Evolutionary conservation across 2,113 vertebrate genomes (phyloP), one percentile per base, ranked within the genome.

Genomic region (Cromileptes altivelis): DNA sequence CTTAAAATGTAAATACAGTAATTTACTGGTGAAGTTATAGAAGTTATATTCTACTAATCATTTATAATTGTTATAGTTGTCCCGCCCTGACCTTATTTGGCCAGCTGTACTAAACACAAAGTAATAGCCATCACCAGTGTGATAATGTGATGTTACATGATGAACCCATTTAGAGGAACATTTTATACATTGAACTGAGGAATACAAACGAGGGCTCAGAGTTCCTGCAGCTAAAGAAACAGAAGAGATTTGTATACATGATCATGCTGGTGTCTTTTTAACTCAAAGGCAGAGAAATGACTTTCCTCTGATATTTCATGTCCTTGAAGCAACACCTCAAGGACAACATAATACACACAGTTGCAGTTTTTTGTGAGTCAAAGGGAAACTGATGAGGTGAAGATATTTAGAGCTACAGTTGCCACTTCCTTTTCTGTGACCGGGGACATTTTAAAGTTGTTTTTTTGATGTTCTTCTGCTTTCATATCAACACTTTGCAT

Each of bases 381-480:
- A 68, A 58, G 3, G 13, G 70, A 85, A 87, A 78, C 49, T 42
- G 67, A 57, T 56, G 11, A 55, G 12, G 0, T 63, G 18, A 37
- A 74, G 6, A 4, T 40, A 11, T 81, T 73, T 30, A 83, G n/a
- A 33, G 27, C 60, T 27, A 21, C 53, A 15, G 49, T 12, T 42
- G 49, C 21, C 11, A 70, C 64, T 86, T 88, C 72, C 84, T 80
- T 55, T 62, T 77, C 61, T 85, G 67, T 78, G 25, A 81, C 12
- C 12, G 3, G 63, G 42, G 71, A 61, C 42, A 72, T 74, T 69
- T 65, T 33, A 21, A 12, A 40, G 11, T 30, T 11, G 10, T 50
- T 11, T 18, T 27, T 53, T 23, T 45, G 45, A 58, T 56, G 4
- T 55, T 69, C 27, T n/a, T 25, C 33, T 10, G 56, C 30, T 79